Percentiles rank a stretch among this genome's conserved stretches.
These are phyloP conservation scores for Drosophila pegasa DNA, from an alignment of 2,888 invertebrate genomes.

Conservation along the genomic window DNA sequence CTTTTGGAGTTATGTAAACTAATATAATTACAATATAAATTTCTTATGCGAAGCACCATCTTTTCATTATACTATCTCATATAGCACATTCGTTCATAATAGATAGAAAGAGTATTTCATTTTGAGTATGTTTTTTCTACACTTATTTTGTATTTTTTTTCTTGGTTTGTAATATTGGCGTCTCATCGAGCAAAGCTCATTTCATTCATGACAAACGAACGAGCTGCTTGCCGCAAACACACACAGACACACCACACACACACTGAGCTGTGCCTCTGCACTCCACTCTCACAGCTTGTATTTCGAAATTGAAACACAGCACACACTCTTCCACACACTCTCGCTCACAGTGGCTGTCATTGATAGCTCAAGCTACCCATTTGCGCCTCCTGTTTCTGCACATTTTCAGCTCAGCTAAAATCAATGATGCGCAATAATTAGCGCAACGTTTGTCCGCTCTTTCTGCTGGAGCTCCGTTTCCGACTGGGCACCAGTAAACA, in stretches of 20 bases:
- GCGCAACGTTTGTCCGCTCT: slow-evolving; percentile 62
- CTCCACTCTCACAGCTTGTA: slow-evolving; percentile 26
- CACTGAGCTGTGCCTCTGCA: neutral
- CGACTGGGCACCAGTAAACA: slow-evolving; percentile 20
- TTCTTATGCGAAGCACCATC: neutral
- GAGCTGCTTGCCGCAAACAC: slow-evolving; percentile 18
- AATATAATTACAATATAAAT: neutral
- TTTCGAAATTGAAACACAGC: slow-evolving; percentile 65
- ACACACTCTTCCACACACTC: slow-evolving; percentile 12
- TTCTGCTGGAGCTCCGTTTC: slow-evolving; percentile 4
- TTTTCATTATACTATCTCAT: neutral
- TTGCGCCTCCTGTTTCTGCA: slow-evolving; percentile 1
- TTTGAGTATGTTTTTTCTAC: neutral
- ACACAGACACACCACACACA: neutral
- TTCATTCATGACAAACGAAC: slow-evolving; percentile 67
- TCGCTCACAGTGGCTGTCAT: slow-evolving; percentile 60
- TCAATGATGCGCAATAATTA: slow-evolving; percentile 79
- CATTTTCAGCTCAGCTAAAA: slow-evolving; percentile 38
- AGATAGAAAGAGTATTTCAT: slow-evolving; percentile 15
- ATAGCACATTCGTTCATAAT: neutral
- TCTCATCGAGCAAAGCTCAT: slow-evolving; percentile 51
- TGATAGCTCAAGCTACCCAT: slow-evolving; percentile 50
- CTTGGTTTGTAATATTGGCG: slow-evolving; percentile 4
- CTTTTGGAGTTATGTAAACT: neutral
- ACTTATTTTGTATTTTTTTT: neutral